phyloP scores from a whole-genome alignment of 2,797 vertebrate species.

The Gymnothorax reevesii region DNA sequence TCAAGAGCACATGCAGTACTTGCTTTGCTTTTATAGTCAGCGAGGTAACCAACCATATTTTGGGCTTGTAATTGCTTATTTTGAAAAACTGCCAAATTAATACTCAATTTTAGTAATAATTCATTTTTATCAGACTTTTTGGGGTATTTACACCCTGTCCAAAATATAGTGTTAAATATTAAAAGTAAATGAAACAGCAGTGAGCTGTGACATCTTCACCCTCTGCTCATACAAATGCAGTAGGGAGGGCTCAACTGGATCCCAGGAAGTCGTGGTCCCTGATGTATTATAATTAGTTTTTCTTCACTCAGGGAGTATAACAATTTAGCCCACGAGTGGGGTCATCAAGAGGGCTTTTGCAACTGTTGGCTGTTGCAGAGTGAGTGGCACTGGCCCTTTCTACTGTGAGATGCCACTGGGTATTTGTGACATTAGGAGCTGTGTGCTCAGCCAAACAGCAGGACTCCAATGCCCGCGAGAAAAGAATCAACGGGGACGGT shows the following conservation, averaged over 20 bases:
- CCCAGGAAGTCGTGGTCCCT: neutral
- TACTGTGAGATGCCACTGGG: neutral
- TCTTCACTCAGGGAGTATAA: neutral
- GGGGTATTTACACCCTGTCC: neutral
- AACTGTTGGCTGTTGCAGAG: neutral
- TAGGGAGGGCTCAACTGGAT: neutral
- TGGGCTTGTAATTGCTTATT: neutral
- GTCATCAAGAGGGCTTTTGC: neutral
- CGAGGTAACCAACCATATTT: neutral
- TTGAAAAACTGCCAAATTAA: neutral
- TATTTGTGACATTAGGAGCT: neutral
- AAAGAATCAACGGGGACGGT: neutral
- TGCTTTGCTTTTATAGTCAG: neutral
- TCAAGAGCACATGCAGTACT: neutral
- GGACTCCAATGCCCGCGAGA: neutral
- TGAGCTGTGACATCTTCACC: neutral
- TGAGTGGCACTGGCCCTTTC: neutral
- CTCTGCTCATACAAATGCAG: neutral
- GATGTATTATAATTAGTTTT: neutral
- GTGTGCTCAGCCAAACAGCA: neutral
- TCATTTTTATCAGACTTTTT: neutral
- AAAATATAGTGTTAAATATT: neutral
- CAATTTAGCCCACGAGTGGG: neutral
- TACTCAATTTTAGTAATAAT: neutral
- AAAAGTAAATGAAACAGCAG: constrained; percentile 1